Base-by-base conservation (phyloP, 2,797 vertebrate species). In the Nyctibius grandis region DNA sequence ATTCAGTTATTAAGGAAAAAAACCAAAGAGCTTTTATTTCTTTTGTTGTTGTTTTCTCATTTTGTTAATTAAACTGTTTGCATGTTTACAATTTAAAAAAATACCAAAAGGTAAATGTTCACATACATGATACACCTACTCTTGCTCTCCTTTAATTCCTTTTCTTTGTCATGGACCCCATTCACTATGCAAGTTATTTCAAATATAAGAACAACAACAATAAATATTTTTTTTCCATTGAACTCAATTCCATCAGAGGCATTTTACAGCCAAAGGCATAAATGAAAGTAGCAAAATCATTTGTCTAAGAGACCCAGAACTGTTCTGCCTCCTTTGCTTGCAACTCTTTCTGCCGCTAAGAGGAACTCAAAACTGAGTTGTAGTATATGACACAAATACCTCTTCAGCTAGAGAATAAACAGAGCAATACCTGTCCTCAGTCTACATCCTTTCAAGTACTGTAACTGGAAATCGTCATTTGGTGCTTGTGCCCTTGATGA, bases 41-140 rank as follows among this genome's bases (percentile, higher is more conserved):
- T 34, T 79, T 72, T 21, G 9, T 44, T 59, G 2, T 22, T 59
- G 4, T 20, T 61, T 63, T 56, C 42, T 47, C 1, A 25, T 83
- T 80, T 63, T 31, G 0, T 51, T 56, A 57, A 68, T 84, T 28
- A n/a, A 74, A 68, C 2, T 1, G 15, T 34, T 53, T 75, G 0
- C 6, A 26, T 44, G 42, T 75, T 72, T 91, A 25, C 0, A n/a
- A 44, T 87, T n/a, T 6, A 9, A 2, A 44, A 82, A 79, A 73
- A 76, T 8, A 14, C 1, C 6, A 26, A 47, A 69, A 87, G 9
- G 3, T 36, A 45, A 1, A 15, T 22, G 7, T 34, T 36, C 20
- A 61, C 15, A 29, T 20, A 50, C 6, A 9, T 0, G 4, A 38
- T 45, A n/a, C 5, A n/a, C 6, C 5, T 82, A 13, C 7, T 67